These are phyloP conservation scores for Spea hammondii DNA, from an alignment of 2,797 vertebrate genomes.

Conservation along the genomic window DNA sequence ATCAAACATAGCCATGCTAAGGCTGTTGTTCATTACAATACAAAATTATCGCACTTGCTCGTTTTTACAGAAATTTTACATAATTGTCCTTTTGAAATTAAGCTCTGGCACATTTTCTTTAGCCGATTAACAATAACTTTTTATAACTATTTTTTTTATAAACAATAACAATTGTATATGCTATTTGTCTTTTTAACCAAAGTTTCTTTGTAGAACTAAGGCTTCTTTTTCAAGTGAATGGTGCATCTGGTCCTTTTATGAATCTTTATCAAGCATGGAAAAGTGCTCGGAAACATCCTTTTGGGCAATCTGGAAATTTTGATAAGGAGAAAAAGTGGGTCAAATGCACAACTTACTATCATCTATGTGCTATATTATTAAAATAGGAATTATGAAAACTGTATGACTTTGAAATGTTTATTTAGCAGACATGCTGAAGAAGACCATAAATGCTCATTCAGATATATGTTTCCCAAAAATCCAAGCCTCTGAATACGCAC, in stretches of 20 bases:
- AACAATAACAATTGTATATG: conserved; percentile 15
- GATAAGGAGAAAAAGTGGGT: conserved; percentile 30
- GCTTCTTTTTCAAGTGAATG: conserved; percentile 18
- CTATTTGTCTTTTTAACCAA: conserved; percentile 18
- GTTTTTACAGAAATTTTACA: conserved; percentile 13
- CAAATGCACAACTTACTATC: not conserved
- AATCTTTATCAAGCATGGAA: conserved; percentile 15
- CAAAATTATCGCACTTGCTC: not conserved
- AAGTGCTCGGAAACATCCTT: conserved; percentile 28
- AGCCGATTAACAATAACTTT: conserved; percentile 11
- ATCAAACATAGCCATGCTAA: conserved; percentile 8
- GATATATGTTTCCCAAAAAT: no score
- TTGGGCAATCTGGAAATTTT: conserved; percentile 23
- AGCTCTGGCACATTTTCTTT: conserved; percentile 11
- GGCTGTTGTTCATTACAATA: conserved; percentile 3
- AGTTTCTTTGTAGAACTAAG: conserved; percentile 28
- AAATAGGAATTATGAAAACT: no score
- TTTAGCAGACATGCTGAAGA: no score
- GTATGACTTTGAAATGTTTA: no score
- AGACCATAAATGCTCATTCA: no score
- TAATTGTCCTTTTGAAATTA: conserved; percentile 14
- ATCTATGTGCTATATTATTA: no score
- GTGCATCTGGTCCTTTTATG: conserved; percentile 20
- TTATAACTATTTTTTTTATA: not conserved
- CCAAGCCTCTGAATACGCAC: no score